Percentiles rank a stretch among this genome's conserved stretches.
These are phyloP conservation scores for Adelosebastes latens DNA, from an alignment of 2,797 vertebrate genomes.

Conservation along the genomic window DNA sequence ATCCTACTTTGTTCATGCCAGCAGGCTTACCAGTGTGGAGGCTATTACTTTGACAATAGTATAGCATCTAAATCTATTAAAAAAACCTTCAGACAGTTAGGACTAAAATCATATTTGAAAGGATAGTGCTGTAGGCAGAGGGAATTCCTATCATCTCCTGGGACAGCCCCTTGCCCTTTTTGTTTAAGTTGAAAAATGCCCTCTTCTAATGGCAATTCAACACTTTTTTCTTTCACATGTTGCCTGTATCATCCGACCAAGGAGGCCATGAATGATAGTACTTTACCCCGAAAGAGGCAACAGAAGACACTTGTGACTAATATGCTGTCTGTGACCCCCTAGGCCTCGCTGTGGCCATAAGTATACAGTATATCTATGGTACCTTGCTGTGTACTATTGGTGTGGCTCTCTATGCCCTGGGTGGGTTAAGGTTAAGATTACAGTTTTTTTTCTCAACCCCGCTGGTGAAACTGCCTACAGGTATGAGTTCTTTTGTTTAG, in stretches of 20 bases:
- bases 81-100: slow-evolving; percentile 17
- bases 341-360: background rate
- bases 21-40: slow-evolving; percentile 16
- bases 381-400: background rate
- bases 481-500: background rate
- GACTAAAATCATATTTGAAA: slow-evolving; percentile 17
- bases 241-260: slow-evolving; percentile 12
- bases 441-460: slow-evolving; percentile 3
- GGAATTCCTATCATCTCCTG: slow-evolving; percentile 28
- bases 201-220: slow-evolving; percentile 1
- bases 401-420: background rate
- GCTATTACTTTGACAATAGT: slow-evolving; percentile 26
- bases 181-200: slow-evolving; percentile 15
- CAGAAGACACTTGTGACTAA: slow-evolving; percentile 7
- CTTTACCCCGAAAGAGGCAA: slow-evolving; percentile 5
- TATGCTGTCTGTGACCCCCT: background rate
- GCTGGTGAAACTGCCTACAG: slow-evolving; percentile 6
- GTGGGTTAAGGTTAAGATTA: background rate
- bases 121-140: slow-evolving; percentile 1
- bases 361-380: background rate
- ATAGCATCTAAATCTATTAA: slow-evolving; percentile 31
- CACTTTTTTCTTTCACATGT: background rate
- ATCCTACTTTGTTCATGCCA: slow-evolving; percentile 33
- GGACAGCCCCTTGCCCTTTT: background rate
- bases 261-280: slow-evolving; percentile 6